Percentiles rank a stretch among this genome's conserved stretches.
Conservation (phyloP, 2,113 vertebrate genomes). For the Sphaerodactylus townsendi region DNA sequence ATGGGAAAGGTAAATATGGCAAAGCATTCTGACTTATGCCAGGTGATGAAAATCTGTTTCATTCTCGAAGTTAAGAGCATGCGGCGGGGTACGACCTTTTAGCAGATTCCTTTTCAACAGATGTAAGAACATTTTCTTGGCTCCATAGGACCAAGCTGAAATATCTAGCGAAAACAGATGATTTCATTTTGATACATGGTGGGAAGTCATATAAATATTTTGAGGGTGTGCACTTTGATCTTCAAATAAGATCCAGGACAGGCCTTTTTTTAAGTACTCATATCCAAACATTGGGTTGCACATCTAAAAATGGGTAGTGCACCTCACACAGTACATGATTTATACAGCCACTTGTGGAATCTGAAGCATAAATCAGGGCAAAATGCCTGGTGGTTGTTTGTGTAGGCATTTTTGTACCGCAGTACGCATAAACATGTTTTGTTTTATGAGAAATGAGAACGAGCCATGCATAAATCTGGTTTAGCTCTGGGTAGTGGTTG, state of each 20-base stretch:
- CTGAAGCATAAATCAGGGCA: background rate
- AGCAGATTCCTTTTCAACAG: conserved; percentile 24
- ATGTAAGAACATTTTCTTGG: conserved; percentile 10
- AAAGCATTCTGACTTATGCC: background rate
- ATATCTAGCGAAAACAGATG: conserved; percentile 34
- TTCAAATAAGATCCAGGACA: background rate
- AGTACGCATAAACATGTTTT: background rate
- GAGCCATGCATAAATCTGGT: background rate
- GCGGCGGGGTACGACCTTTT: conserved; percentile 7
- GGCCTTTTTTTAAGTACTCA: background rate
- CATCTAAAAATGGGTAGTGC: background rate
- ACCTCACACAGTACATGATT: background rate
- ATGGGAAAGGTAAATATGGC: background rate
- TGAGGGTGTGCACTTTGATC: conserved; percentile 19
- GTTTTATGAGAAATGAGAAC: background rate
- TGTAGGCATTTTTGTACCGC: background rate
- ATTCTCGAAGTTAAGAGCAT: conserved; percentile 3
- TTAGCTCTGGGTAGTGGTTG: conserved; percentile 8
- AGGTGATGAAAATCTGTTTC: conserved; percentile 28
- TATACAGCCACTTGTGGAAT: background rate
- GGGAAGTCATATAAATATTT: background rate
- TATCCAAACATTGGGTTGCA: background rate
- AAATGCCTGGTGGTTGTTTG: background rate
- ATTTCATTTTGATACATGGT: conserved; percentile 6
- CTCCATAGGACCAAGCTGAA: conserved; percentile 10